phyloP scores from a whole-genome alignment of 2,113 vertebrate genomes.

The Ammodytes marinus region DNA sequence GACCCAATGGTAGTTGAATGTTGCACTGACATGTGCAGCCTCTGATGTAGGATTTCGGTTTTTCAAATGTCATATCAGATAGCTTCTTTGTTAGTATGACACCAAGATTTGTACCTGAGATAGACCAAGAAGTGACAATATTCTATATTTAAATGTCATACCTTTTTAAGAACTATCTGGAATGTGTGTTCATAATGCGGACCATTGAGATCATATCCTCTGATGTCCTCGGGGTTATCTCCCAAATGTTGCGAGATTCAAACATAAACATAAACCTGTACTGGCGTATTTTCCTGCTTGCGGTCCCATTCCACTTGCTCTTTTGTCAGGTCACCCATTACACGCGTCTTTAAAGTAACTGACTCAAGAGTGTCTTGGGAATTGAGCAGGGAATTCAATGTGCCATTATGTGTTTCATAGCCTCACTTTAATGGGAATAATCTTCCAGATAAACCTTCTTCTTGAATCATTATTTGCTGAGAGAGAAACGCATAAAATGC shows the following conservation, averaged over 20 bases:
- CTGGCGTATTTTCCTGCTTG: no score
- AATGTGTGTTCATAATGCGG: no score
- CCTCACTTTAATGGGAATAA: not conserved
- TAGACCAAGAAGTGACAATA: not conserved
- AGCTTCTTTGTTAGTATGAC: not conserved
- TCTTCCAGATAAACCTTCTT: not conserved
- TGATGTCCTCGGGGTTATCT: not conserved
- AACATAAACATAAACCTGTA: not conserved
- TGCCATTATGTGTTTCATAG: no score
- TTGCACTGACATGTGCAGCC: not conserved
- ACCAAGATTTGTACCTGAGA: not conserved
- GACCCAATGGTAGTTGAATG: slow-evolving; percentile 13
- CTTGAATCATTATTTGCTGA: not conserved
- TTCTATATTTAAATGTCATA: not conserved
- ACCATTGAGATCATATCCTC: not conserved
- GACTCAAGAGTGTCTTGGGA: no score
- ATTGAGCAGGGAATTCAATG: no score
- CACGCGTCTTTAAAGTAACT: no score
- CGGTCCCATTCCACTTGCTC: no score
- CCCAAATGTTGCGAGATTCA: no score
- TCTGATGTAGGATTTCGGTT: slow-evolving; percentile 11
- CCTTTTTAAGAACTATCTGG: not conserved
- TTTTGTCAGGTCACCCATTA: no score
- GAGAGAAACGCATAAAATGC: not conserved
- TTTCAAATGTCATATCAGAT: slow-evolving; percentile 29